phyloP scores from a whole-genome alignment of 2,888 invertebrate species.

The Pseudanteris insignis region DNA sequence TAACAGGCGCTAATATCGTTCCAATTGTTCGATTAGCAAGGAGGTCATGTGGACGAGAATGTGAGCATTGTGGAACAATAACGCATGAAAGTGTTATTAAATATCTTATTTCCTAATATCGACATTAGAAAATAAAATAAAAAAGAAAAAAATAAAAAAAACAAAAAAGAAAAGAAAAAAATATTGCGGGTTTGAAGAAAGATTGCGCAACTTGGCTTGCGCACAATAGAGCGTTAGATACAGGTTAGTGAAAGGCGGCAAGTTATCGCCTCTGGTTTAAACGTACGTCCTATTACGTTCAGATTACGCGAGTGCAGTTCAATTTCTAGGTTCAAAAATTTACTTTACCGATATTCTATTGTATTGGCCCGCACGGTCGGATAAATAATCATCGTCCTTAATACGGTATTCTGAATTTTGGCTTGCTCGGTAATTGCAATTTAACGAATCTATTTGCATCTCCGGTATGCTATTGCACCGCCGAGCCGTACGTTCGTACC shows the following conservation, averaged over 20 bases:
- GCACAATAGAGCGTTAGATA: conserved; percentile 54
- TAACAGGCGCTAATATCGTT: no score
- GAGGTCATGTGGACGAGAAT: conserved; percentile 7
- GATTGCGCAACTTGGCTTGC: conserved; percentile 56
- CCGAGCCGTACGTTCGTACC: no score
- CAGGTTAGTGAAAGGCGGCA: conserved; percentile 62
- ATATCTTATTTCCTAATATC: conserved; percentile 15
- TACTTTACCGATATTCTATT: not conserved
- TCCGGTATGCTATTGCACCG: no score
- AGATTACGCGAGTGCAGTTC: conserved; percentile 8
- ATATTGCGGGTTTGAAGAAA: conserved; percentile 53
- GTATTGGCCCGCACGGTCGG: no score
- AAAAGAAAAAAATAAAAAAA: no score
- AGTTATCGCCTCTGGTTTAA: conserved; percentile 37
- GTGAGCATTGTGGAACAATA: conserved; percentile 5
- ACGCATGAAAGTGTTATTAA: conserved; percentile 13
- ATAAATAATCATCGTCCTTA: no score
- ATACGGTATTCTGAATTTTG: no score
- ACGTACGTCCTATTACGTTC: conserved; percentile 16
- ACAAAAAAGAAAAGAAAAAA: conserved; percentile 12
- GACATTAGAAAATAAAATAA: not conserved
- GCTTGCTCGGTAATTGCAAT: no score
- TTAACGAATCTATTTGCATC: no score
- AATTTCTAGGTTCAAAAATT: conserved; percentile 4
- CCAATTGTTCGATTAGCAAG: conserved; percentile 1